Evolutionary conservation across 2,113 vertebrate species (phyloP).

Genomic region (Aythya baeri): DNA sequence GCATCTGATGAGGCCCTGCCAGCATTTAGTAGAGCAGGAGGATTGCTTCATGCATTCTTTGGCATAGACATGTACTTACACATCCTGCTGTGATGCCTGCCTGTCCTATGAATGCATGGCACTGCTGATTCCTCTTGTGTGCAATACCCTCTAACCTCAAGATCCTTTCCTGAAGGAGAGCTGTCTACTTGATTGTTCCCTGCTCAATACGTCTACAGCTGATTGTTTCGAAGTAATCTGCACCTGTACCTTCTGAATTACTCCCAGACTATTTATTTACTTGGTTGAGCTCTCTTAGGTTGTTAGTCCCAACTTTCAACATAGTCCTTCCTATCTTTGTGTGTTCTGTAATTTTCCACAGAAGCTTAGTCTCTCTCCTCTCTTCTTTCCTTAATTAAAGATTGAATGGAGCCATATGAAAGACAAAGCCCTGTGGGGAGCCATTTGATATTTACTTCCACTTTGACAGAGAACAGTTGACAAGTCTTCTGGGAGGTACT

Average conservation of each 20-base stretch:
- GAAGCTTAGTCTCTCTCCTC: neutral
- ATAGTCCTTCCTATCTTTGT: neutral
- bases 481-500: neutral
- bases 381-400: constrained; percentile 36
- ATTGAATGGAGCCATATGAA: neutral
- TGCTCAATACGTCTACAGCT: neutral
- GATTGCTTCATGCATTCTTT: neutral
- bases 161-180: neutral
- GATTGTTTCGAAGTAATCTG: neutral
- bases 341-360: constrained; percentile 10
- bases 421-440: neutral
- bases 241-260: neutral
- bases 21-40: neutral
- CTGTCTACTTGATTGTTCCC: neutral
- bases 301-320: neutral
- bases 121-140: rapidly evolving
- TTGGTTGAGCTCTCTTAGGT: neutral
- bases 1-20: neutral
- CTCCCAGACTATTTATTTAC: neutral
- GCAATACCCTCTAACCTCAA: neutral
- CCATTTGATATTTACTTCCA: constrained; percentile 33
- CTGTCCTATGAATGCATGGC: neutral
- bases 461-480: constrained; percentile 8
- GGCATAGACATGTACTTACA: neutral
- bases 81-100: neutral